Base-by-base conservation (phyloP, 1,140 invertebrate genomes). In the Luehdorfia chinensis region DNA sequence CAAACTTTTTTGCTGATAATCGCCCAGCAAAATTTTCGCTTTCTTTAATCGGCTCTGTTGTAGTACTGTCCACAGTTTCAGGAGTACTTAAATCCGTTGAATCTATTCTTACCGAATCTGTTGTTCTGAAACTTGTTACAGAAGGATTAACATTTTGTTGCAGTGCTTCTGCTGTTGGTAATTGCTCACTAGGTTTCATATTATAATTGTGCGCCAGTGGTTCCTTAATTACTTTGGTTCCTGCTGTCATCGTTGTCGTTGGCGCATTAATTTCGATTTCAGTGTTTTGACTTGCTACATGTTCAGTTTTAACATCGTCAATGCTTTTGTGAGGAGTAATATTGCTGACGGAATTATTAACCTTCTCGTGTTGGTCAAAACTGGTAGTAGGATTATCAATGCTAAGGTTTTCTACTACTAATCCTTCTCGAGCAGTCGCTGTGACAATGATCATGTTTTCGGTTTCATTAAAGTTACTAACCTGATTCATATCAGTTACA, bases 91-190 rank as follows among this genome's bases (percentile, higher is more conserved):
- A 23, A 15, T 28, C 37, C 1, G 37, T 41, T 9, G 23, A 9
- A 8, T 41, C 23, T 23, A 7, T 3, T 16, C 27, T 25, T n/a
- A 15, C 6, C 4, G 25, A 9, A 1, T 41, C 37, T 15, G 37
- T 41, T 15, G 37, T 41, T 12, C 27, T 41, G 4, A 13, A 12
- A 25, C 11, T 41, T 18, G 39, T 43, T 2, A 28, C 14, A 15
- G 37, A 41, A 4, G 69, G 55, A 39, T 50, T 74, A 1, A 50
- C 59, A 46, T 67, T 69, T 59, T 81, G 66, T 55, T 80, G 76
- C 3, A 79, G 37, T 9, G 76, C 77, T 51, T 77, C 73, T 11
- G 76, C 75, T 9, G 80, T 72, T 8, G 76, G 80, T 37, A 75
- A 43, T 19, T 63, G 37, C 30, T 68, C 66, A 50, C 59, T 75